Evolutionary conservation across 2,888 invertebrate genomes (phyloP).

Genomic region (Cerastoderma edule): DNA sequence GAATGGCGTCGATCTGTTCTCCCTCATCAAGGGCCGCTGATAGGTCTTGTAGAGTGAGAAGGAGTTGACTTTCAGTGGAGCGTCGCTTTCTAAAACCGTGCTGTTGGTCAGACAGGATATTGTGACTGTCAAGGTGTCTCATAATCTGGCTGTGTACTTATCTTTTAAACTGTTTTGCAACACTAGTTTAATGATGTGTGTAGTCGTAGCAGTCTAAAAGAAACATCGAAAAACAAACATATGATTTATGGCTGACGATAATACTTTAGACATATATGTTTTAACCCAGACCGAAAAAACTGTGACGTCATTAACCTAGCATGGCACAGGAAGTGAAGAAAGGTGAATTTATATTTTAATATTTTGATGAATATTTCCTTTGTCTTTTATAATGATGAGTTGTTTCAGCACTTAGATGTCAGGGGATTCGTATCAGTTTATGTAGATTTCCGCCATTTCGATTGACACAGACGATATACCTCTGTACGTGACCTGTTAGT

Average conservation of each 20-base stretch:
- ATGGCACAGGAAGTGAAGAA: slow-evolving; percentile 63
- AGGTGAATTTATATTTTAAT: slow-evolving; percentile 50
- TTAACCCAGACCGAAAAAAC: too few relatives aligned
- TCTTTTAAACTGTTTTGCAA: background rate
- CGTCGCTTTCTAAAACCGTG: too few relatives aligned
- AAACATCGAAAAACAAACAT: background rate
- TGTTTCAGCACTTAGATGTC: too few relatives aligned
- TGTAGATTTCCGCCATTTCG: too few relatives aligned
- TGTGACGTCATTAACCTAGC: slow-evolving; percentile 56
- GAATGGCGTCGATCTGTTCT: too few relatives aligned
- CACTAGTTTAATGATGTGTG: background rate
- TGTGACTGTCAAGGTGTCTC: background rate
- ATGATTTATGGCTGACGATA: background rate
- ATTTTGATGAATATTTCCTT: slow-evolving; percentile 28
- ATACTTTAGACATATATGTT: too few relatives aligned
- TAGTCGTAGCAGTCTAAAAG: background rate
- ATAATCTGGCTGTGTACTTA: background rate
- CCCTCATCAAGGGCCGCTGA: too few relatives aligned
- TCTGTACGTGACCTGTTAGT: background rate
- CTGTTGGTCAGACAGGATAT: too few relatives aligned
- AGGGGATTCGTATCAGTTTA: too few relatives aligned
- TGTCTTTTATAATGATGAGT: background rate
- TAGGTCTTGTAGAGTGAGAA: too few relatives aligned
- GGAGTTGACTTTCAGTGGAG: too few relatives aligned
- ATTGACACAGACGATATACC: background rate